Evolutionary conservation across 2,888 invertebrate genomes (phyloP), one percentile per base, ranked within the genome.

Genomic region (Heteropelma amictum): DNA sequence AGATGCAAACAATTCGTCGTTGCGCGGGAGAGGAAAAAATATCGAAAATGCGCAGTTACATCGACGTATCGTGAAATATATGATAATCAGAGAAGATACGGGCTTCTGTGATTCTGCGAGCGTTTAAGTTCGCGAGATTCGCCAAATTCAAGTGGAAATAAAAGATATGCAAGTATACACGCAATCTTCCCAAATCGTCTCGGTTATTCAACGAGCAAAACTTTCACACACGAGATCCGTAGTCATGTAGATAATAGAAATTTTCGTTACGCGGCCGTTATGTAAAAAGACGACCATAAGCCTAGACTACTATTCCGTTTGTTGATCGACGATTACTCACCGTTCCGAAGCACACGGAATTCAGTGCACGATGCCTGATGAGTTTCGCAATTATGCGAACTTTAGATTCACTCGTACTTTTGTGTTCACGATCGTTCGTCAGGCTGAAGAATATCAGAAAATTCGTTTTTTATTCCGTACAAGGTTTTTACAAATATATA

Each of bases 311-410:
- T 53, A 33, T 60, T 35, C 61, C 49, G 70, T 35, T 69, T 56
- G 71, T 72, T 65, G 71, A 51, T 65, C 42, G 51, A 40, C 54
- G 47, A 58, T 70, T 72, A 72, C 72, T 72, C 72, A 72, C 72
- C 72, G 72, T 45, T 12, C 28, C 17, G 23, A 19, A 26, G 60
- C 6, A 17, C 12, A 30, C 38, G n/a, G 38, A 61, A 61, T 67
- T 30, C 14, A 61, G 60, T 8, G 26, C 6, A 26, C 23, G 19
- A 12, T 5, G 19, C 10, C 19, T 6, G 6, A 23, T 17, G 2
- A 6, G 8, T 54, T 26, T 4, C 14, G 12, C 42, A 26, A 28
- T 71, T n/a, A n/a, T n/a, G n/a, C n/a, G n/a, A n/a, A n/a, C n/a
- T n/a, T n/a, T n/a, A n/a, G n/a, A n/a, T 33, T 42, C 19, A 17